Evolutionary conservation across 1,140 invertebrate species (phyloP).

Genomic region (Bombus soroeensis): DNA sequence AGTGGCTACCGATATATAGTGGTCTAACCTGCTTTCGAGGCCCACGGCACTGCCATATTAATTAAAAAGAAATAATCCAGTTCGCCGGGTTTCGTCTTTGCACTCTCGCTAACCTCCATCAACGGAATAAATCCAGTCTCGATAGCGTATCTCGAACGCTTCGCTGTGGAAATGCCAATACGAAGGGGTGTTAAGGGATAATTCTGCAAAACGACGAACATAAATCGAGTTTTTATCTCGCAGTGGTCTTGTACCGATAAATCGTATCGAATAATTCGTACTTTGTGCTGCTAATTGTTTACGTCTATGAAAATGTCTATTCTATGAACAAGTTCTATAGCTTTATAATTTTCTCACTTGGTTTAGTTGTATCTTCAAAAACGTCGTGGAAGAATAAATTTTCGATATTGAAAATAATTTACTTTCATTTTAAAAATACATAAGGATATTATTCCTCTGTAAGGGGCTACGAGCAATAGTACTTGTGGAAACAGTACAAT

Average conservation of each 20-base stretch:
- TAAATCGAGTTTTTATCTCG: neutral
- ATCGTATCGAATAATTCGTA: too few relatives aligned
- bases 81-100: neutral
- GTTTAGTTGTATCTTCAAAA: too few relatives aligned
- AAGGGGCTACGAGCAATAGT: neutral
- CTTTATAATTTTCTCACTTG: too few relatives aligned
- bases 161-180: neutral
- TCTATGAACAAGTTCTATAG: neutral
- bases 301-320: neutral
- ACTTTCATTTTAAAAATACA: too few relatives aligned
- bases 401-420: too few relatives aligned
- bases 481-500: too few relatives aligned
- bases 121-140: neutral
- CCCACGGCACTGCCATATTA: slow-evolving; percentile 2
- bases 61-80: slow-evolving; percentile 33
- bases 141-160: neutral
- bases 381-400: too few relatives aligned
- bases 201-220: neutral
- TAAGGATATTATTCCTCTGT: neutral
- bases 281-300: neutral
- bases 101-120: too few relatives aligned
- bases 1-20: slow-evolving; percentile 17
- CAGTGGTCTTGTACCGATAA: neutral
- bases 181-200: neutral
- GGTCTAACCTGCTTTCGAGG: slow-evolving; percentile 2